These are phyloP conservation scores for Thinocorus orbignyianus DNA, from an alignment of 2,113 vertebrate species.

Conservation along the genomic window DNA sequence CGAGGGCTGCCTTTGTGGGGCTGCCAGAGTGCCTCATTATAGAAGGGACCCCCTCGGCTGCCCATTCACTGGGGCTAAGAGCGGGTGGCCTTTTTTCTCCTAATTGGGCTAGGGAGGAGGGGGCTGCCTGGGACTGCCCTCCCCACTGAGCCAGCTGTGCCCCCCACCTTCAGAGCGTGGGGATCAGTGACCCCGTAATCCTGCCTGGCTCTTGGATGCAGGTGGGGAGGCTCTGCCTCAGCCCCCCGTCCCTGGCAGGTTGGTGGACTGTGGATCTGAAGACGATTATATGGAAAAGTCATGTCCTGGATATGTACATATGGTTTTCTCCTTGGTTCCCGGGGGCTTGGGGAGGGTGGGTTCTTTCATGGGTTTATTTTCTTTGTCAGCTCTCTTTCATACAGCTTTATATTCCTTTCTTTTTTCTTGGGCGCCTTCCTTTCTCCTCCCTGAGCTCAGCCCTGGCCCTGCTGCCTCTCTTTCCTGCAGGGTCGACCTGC, in stretches of 20 bases:
- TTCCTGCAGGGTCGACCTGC: fast-evolving
- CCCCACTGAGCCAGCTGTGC: not conserved
- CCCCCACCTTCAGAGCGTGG: fast-evolving
- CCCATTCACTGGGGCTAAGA: fast-evolving
- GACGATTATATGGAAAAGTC: not conserved
- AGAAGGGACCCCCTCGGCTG: not conserved
- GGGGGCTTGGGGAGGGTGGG: not conserved
- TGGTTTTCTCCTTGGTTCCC: fast-evolving
- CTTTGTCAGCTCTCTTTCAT: constrained; percentile 14
- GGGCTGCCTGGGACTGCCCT: not conserved
- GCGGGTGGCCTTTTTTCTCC: not conserved
- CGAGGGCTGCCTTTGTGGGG: not conserved
- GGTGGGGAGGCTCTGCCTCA: not conserved
- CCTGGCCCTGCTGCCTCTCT: not conserved
- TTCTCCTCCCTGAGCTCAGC: not conserved
- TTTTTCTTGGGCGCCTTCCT: not conserved
- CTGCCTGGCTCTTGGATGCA: not conserved
- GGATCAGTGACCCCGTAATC: not conserved
- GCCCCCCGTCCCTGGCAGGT: not conserved
- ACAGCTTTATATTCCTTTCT: constrained; percentile 21
- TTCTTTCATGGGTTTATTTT: not conserved
- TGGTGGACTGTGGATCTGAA: not conserved
- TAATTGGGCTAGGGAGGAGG: not conserved
- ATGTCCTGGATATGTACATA: not conserved
- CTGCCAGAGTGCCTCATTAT: not conserved